A percentile compares a stretch with the other conserved stretches of the same genome.
These are phyloP conservation scores for Danio kyathit DNA, from an alignment of 2,797 vertebrate species.

Conservation along the genomic window DNA sequence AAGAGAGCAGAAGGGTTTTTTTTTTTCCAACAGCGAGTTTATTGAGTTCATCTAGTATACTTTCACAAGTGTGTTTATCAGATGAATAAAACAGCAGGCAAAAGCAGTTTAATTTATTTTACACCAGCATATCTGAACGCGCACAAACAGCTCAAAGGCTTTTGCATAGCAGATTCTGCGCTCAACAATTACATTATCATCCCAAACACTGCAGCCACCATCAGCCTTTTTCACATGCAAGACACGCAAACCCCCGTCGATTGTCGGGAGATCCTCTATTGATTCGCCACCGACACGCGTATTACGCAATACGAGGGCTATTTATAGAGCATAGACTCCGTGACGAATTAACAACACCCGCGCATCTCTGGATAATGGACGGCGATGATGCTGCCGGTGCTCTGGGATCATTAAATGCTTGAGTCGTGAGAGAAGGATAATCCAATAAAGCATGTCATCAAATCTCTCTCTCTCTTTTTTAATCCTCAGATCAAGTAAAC, in stretches of 20 bases:
- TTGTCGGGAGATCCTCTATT: slow-evolving; percentile 46
- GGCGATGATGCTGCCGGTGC: slow-evolving; percentile 20
- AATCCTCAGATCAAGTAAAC: slow-evolving; percentile 17
- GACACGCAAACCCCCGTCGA: slow-evolving; percentile 8
- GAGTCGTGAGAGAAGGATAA: slow-evolving; percentile 35
- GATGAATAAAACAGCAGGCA: slow-evolving; percentile 24
- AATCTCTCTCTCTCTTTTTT: slow-evolving; percentile 22
- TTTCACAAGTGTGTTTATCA: slow-evolving; percentile 19
- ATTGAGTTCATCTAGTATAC: background rate
- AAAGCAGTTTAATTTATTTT: background rate
- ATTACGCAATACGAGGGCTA: slow-evolving; percentile 55
- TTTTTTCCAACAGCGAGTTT: background rate
- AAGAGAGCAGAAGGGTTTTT: background rate
- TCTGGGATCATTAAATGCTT: slow-evolving; percentile 31
- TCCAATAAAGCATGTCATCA: slow-evolving; percentile 37
- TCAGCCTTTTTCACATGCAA: slow-evolving; percentile 18
- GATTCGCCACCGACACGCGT: slow-evolving; percentile 46
- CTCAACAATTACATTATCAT: slow-evolving; percentile 3
- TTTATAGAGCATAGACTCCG: slow-evolving; percentile 51
- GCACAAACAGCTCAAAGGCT: slow-evolving; percentile 20
- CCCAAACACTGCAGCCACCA: background rate
- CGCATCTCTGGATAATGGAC: slow-evolving; percentile 39
- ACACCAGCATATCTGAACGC: background rate
- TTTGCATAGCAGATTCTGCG: background rate
- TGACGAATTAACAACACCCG: slow-evolving; percentile 48